phyloP scores from a whole-genome alignment of 2,888 invertebrate species.

The Parascotia fuliginaria region DNA sequence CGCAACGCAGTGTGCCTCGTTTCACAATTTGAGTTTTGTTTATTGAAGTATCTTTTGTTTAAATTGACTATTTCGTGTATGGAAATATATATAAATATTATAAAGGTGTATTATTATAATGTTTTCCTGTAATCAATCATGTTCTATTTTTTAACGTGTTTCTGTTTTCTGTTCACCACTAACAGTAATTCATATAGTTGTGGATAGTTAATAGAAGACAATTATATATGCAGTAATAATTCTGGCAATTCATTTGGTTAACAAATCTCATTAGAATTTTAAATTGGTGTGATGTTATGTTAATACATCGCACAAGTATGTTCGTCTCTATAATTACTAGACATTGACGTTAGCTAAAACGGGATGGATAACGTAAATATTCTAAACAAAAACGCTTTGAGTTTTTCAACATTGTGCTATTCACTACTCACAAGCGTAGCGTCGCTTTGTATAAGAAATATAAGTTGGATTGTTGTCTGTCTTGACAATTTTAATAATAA shows the following conservation, averaged over 20 bases:
- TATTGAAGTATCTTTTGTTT: conserved; percentile 13
- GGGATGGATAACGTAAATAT: not conserved
- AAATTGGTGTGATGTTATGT: not conserved
- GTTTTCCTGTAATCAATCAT: not conserved
- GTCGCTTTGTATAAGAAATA: too few relatives aligned
- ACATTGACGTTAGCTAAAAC: not conserved
- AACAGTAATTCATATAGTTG: too few relatives aligned
- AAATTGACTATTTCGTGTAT: conserved; percentile 15
- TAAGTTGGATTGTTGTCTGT: too few relatives aligned
- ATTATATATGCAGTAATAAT: not conserved
- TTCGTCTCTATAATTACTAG: not conserved
- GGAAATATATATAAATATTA: not conserved
- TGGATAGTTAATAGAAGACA: too few relatives aligned
- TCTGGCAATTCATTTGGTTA: not conserved
- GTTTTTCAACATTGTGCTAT: not conserved
- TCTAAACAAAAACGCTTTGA: not conserved
- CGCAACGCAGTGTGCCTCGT: conserved; percentile 30
- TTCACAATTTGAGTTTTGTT: conserved; percentile 21
- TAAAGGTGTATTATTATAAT: not conserved
- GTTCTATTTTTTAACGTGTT: not conserved
- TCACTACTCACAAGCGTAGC: not conserved
- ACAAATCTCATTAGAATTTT: not conserved
- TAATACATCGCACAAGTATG: not conserved
- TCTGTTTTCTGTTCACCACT: too few relatives aligned
- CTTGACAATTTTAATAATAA: too few relatives aligned